Evolutionary conservation across 2,888 invertebrate genomes (phyloP).

Genomic region (Melieria omissa): DNA sequence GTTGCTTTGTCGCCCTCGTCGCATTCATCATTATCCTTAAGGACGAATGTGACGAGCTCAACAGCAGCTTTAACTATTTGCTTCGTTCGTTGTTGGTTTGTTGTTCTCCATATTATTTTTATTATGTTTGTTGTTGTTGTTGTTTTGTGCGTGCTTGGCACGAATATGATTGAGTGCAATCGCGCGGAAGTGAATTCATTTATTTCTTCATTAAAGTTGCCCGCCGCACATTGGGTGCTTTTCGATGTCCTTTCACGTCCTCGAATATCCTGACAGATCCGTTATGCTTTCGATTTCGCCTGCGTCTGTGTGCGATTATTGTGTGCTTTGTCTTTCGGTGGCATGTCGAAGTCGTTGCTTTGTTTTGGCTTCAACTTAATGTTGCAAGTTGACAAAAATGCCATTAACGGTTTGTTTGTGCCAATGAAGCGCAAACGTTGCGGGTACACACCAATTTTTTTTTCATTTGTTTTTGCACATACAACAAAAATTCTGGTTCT

Average conservation of each 20-base stretch:
- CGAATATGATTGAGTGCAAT: conserved; percentile 17
- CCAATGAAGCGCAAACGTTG: background rate
- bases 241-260: too few species aligned
- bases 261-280: too few species aligned
- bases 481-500: too few species aligned
- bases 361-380: background rate
- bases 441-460: too few species aligned
- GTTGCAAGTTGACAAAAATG: background rate
- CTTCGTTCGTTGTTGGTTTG: background rate
- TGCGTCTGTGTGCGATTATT: too few species aligned
- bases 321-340: background rate
- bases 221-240: too few species aligned
- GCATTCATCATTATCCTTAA: too few species aligned
- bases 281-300: too few species aligned
- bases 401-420: background rate
- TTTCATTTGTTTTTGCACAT: too few species aligned
- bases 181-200: conserved; percentile 21
- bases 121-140: conserved; percentile 1
- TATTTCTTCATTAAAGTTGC: conserved; percentile 22
- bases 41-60: conserved; percentile 32
- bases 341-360: background rate
- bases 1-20: conserved; percentile 13
- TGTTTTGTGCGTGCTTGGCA: background rate
- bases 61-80: background rate
- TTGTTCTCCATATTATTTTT: background rate